A percentile compares a stretch with the other conserved stretches of the same genome.
These are phyloP conservation scores for Melanotus villosus DNA, from an alignment of 2,888 invertebrate genomes.

Conservation along the genomic window DNA sequence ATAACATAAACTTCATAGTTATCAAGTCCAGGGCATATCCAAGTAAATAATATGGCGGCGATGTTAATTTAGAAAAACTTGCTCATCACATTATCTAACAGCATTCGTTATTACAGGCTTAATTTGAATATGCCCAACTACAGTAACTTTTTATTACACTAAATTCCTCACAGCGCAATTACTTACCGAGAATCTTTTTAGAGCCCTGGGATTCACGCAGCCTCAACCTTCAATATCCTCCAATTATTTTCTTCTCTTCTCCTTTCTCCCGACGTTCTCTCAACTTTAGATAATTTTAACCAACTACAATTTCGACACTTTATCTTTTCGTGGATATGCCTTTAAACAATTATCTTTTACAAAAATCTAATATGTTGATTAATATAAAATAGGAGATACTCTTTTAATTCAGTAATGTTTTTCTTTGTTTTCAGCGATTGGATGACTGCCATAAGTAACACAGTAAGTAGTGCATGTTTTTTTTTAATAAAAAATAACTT, in stretches of 20 bases:
- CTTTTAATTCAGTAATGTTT: not conserved
- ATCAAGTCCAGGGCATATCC: not conserved
- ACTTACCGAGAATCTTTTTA: constrained; percentile 8
- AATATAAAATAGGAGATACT: not conserved
- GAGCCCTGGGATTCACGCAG: constrained; percentile 21
- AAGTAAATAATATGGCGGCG: not conserved
- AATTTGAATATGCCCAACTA: constrained; percentile 15
- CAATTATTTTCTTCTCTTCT: constrained; percentile 26
- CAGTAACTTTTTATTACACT: constrained; percentile 7
- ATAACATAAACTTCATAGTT: not conserved
- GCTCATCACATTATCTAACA: not conserved
- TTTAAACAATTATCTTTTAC: constrained; percentile 17
- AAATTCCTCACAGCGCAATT: constrained; percentile 16
- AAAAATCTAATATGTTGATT: constrained; percentile 5
- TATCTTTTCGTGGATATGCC: constrained; percentile 7
- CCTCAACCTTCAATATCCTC: constrained; percentile 26
- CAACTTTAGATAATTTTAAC: constrained; percentile 31
- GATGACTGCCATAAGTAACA: constrained; percentile 86
- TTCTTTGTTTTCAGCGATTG: constrained; percentile 74
- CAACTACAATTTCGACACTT: constrained; percentile 23
- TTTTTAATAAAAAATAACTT: too few species aligned
- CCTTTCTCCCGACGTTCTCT: constrained; percentile 12
- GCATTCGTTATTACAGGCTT: constrained; percentile 2
- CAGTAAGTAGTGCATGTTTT: constrained; percentile 72
- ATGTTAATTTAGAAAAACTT: not conserved